A percentile compares a stretch with the other conserved stretches of the same genome.
phyloP scores from a whole-genome alignment of 2,888 invertebrate species.

The Caenorhabditis panamensis region DNA sequence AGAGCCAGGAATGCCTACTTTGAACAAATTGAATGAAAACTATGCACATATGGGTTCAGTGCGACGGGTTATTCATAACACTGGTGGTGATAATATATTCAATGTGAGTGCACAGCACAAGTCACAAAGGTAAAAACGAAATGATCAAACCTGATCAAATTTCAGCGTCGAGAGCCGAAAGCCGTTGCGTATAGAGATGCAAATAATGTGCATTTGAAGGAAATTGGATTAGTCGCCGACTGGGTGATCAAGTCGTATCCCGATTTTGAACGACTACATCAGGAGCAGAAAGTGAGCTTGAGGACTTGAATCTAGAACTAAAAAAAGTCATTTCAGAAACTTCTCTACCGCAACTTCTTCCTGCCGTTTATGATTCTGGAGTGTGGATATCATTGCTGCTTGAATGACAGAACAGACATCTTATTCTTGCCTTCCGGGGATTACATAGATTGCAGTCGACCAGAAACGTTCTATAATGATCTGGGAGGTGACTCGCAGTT shows the following conservation, averaged over 20 bases:
- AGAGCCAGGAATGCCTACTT: constrained; percentile 56
- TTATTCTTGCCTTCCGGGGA: constrained; percentile 64
- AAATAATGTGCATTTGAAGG: constrained; percentile 61
- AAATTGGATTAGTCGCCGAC: constrained; percentile 64
- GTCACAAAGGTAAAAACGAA: background rate
- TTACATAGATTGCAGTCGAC: constrained; percentile 64
- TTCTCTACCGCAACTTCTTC: constrained; percentile 65
- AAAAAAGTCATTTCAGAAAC: constrained; percentile 50
- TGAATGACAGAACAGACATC: constrained; percentile 66
- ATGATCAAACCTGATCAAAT: constrained; percentile 6
- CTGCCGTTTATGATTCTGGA: constrained; percentile 68
- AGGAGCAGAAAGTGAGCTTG: constrained; percentile 60
- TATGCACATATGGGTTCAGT: constrained; percentile 53
- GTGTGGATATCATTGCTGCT: constrained; percentile 64
- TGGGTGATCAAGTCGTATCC: constrained; percentile 64
- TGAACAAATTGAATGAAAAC: constrained; percentile 56
- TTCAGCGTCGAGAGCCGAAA: constrained; percentile 59
- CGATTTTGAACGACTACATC: constrained; percentile 45
- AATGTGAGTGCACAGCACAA: constrained; percentile 43
- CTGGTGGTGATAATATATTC: constrained; percentile 57
- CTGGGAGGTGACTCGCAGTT: constrained; percentile 48
- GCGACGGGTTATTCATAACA: constrained; percentile 62
- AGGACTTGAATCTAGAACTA: background rate
- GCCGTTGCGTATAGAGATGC: constrained; percentile 67
- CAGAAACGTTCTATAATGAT: constrained; percentile 65